Percentiles rank a stretch among this genome's conserved stretches.
phyloP scores from a whole-genome alignment of 2,113 vertebrate genomes.

The Lamprotornis superbus region DNA sequence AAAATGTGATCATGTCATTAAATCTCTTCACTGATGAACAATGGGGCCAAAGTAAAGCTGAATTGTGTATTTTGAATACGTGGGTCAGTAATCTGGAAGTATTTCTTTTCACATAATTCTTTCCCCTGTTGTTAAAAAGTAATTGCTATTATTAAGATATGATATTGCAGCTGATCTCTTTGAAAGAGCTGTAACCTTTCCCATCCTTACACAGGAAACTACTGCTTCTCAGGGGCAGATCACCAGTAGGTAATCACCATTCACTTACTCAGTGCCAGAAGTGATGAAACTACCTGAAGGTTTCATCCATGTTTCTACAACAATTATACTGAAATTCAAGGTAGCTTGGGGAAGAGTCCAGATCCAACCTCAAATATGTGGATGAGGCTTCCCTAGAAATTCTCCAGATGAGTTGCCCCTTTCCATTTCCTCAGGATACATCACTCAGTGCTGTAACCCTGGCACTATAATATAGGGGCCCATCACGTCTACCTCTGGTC shows the following conservation, averaged over 20 bases:
- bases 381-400: not conserved
- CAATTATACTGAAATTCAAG: not conserved
- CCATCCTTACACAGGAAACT: not conserved
- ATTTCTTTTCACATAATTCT: not conserved
- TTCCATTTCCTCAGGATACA: not conserved
- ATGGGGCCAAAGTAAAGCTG: not conserved
- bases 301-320: not conserved
- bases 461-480: not conserved
- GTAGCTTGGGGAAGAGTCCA: not conserved
- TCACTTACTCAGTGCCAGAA: not conserved
- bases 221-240: not conserved
- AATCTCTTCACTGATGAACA: not conserved
- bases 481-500: accelerated
- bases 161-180: not conserved
- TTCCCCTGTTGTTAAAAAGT: not conserved
- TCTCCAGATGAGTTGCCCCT: not conserved
- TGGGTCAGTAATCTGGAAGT: not conserved
- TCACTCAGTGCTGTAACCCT: accelerated
- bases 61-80: not conserved
- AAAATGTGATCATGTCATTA: not conserved
- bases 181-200: not conserved
- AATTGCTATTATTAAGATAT: not conserved
- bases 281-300: not conserved
- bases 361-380: not conserved
- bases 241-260: not conserved